A percentile compares a stretch with the other conserved stretches of the same genome.
These are phyloP conservation scores for Ancistrus triradiatus DNA, from an alignment of 2,113 vertebrate genomes.

Conservation along the genomic window DNA sequence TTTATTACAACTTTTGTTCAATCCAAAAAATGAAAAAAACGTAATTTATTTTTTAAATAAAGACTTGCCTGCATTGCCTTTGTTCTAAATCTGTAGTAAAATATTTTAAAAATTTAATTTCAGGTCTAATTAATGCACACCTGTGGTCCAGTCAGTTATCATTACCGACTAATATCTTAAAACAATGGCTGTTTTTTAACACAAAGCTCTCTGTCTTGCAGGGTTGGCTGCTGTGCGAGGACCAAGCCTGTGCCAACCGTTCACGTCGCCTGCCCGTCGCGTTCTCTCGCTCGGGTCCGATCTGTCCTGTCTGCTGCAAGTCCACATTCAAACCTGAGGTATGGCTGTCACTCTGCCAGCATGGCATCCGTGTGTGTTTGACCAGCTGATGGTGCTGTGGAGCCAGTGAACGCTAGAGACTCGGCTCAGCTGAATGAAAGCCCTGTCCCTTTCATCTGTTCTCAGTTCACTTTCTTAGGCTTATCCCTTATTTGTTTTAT, in stretches of 20 bases:
- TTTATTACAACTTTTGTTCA: too few relatives aligned
- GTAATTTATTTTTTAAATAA: too few relatives aligned
- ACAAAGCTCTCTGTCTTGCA: slow-evolving; percentile 54
- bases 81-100: too few relatives aligned
- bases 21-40: too few relatives aligned
- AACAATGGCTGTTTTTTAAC: too few relatives aligned
- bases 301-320: slow-evolving; percentile 84
- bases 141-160: too few relatives aligned
- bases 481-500: background rate
- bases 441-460: slow-evolving; percentile 4
- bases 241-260: slow-evolving; percentile 83
- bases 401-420: slow-evolving; percentile 47
- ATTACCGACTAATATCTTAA: too few relatives aligned
- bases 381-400: slow-evolving; percentile 75
- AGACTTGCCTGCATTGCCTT: too few relatives aligned
- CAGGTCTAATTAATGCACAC: too few relatives aligned
- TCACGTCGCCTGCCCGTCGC: slow-evolving; percentile 80
- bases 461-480: background rate
- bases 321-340: slow-evolving; percentile 85
- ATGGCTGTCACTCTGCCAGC: slow-evolving; percentile 19
- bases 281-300: slow-evolving; percentile 83
- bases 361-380: slow-evolving; percentile 33
- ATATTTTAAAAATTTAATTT: too few relatives aligned
- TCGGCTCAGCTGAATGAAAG: background rate
- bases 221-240: slow-evolving; percentile 95